A percentile compares a stretch with the other conserved stretches of the same genome.
Evolutionary conservation across 2,113 vertebrate species (phyloP).

Genomic region (Myiozetetes cayanensis): DNA sequence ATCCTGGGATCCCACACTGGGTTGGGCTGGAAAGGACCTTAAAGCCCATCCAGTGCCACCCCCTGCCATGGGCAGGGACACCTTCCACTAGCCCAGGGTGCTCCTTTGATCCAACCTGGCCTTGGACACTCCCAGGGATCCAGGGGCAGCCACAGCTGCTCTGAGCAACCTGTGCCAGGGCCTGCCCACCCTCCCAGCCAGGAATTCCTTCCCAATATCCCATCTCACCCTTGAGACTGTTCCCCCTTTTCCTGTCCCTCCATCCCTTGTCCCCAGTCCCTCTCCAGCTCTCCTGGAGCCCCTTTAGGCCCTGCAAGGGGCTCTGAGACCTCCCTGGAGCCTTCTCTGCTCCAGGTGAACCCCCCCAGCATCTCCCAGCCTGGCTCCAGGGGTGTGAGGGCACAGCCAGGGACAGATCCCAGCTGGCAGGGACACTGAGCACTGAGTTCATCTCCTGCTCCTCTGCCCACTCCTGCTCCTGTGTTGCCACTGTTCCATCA

Average conservation of each 20-base stretch:
- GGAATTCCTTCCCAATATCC: background rate
- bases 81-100: background rate
- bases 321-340: background rate
- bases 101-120: background rate
- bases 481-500: background rate
- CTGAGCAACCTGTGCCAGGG: background rate
- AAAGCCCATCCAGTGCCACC: fast-evolving
- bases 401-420: background rate
- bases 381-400: background rate
- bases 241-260: background rate
- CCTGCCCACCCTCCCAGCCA: background rate
- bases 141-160: background rate
- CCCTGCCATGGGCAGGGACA: background rate
- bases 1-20: background rate
- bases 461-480: background rate
- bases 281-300: background rate
- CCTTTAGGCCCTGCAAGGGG: background rate
- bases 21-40: background rate
- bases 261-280: background rate
- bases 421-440: background rate
- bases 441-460: background rate
- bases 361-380: background rate
- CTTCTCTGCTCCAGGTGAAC: background rate
- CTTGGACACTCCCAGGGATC: background rate
- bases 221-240: background rate